Conservation (phyloP, 2,797 vertebrate species). For the Rhynchonycteris naso region DNA sequence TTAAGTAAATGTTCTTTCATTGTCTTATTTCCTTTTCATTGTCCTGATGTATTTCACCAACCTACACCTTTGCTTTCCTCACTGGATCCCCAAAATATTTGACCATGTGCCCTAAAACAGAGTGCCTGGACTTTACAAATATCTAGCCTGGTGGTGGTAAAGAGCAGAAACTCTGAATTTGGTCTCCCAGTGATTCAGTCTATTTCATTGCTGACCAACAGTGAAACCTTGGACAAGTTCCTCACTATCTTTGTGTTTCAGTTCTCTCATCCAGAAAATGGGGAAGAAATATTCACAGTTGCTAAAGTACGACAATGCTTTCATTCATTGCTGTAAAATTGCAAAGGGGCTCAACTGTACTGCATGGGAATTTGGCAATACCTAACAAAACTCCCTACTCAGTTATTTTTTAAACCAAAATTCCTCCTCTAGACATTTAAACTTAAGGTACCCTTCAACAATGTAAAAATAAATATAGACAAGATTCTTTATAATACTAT, state of each 20-base stretch:
- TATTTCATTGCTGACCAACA: neutral
- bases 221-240: neutral
- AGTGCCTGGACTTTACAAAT: neutral
- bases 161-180: neutral
- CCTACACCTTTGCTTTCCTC: neutral
- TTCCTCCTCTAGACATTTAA: neutral
- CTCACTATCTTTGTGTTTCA: neutral
- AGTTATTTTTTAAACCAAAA: neutral
- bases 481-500: neutral
- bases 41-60: neutral
- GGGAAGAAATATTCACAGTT: neutral
- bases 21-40: neutral
- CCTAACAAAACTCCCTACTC: neutral
- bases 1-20: neutral
- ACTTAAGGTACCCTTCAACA: neutral
- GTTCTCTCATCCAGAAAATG: neutral
- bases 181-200: neutral
- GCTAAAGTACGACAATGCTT: neutral
- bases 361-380: neutral
- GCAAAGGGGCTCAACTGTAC: neutral
- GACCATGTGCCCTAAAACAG: neutral
- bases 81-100: neutral
- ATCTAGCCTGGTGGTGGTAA: neutral
- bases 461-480: neutral
- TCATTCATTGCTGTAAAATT: neutral